These are phyloP conservation scores for Thunnus maccoyii DNA, from an alignment of 2,113 vertebrate genomes.

Conservation along the genomic window DNA sequence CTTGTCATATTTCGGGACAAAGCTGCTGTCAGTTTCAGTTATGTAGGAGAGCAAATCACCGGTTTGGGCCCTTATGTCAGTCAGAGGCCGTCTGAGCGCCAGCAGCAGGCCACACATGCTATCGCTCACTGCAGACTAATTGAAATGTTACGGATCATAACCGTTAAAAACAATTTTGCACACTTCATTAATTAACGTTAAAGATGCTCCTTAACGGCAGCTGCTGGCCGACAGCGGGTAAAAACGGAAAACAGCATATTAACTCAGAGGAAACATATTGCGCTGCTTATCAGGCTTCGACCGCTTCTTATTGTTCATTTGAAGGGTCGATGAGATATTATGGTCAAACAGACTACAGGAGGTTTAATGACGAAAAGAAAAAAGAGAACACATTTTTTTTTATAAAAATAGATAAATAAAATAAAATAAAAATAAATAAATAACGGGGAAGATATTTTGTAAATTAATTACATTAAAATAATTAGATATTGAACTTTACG, in stretches of 20 bases:
- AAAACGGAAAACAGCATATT: slow-evolving; percentile 84
- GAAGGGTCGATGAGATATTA: not conserved
- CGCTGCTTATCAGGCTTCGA: slow-evolving; percentile 38
- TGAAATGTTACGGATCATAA: slow-evolving; percentile 87
- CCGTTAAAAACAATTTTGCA: slow-evolving; percentile 89
- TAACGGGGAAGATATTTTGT: not conserved
- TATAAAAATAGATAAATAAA: not conserved
- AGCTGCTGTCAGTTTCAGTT: slow-evolving; percentile 67
- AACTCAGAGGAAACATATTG: slow-evolving; percentile 59
- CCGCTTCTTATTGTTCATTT: slow-evolving; percentile 39
- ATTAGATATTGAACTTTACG: no score
- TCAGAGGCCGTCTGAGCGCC: slow-evolving; percentile 37
- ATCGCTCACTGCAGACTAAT: slow-evolving; percentile 80
- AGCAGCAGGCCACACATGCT: slow-evolving; percentile 51
- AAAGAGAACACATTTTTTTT: not conserved
- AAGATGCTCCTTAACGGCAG: slow-evolving; percentile 89
- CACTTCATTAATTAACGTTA: slow-evolving; percentile 91
- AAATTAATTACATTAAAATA: no score
- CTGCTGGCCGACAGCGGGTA: slow-evolving; percentile 84
- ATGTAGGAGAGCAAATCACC: slow-evolving; percentile 37
- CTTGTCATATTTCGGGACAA: slow-evolving; percentile 54
- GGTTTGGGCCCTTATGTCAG: slow-evolving; percentile 58
- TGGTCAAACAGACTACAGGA: not conserved
- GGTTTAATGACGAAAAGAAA: not conserved
- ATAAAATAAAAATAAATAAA: not conserved